These are phyloP conservation scores for Drosophila borborema DNA, from an alignment of 2,888 invertebrate species.

Conservation along the genomic window DNA sequence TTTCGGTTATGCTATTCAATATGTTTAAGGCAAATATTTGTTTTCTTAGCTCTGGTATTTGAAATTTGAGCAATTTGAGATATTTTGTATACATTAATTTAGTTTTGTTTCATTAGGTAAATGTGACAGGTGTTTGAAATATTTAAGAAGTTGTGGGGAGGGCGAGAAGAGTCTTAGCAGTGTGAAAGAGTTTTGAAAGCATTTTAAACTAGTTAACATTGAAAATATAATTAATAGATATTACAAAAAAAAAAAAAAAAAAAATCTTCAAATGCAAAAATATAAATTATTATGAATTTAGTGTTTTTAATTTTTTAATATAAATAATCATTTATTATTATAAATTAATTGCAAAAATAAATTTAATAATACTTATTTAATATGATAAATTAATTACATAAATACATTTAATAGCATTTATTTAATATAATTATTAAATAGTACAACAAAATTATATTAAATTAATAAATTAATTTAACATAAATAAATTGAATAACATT, in stretches of 20 bases:
- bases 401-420: too few relatives aligned
- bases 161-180: background rate
- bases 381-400: too few relatives aligned
- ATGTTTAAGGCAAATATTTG: conserved; percentile 9
- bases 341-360: background rate
- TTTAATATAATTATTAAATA: too few relatives aligned
- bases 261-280: background rate
- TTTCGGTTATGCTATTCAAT: conserved; percentile 29
- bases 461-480: too few relatives aligned
- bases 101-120: background rate
- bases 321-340: too few relatives aligned
- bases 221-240: background rate
- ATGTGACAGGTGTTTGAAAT: background rate
- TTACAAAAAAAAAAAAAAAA: background rate
- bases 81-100: background rate
- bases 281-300: too few relatives aligned
- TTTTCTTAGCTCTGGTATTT: background rate
- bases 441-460: too few relatives aligned
- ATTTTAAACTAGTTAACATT: background rate
- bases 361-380: too few relatives aligned
- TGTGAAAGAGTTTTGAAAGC: background rate
- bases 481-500: too few relatives aligned
- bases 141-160: background rate
- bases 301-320: too few relatives aligned
- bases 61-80: background rate